phyloP scores from a whole-genome alignment of 2,113 vertebrate genomes.

The Podarcis raffonei region DNA sequence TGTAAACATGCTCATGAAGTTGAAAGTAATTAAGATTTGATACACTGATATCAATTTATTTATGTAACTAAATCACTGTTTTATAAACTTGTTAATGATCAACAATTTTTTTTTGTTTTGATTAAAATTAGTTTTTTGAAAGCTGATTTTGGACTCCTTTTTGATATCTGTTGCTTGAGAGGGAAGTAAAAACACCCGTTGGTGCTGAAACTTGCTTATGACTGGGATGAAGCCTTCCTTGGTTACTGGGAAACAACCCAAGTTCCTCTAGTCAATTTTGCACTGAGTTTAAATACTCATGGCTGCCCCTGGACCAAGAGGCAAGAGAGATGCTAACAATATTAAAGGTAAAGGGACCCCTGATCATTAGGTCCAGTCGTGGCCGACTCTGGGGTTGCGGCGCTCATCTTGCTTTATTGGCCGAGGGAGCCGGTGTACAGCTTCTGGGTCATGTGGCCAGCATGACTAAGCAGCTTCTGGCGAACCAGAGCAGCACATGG shows the following conservation, averaged over 20 bases:
- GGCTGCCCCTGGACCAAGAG: neutral
- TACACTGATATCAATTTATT: conserved; percentile 99
- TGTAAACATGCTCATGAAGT: conserved; percentile 98
- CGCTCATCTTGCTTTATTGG: too few relatives aligned
- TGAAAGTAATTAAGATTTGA: conserved; percentile 99
- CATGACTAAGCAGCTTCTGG: too few relatives aligned
- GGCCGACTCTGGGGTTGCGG: too few relatives aligned
- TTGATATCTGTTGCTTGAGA: conserved; percentile 62
- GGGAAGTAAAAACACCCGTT: neutral
- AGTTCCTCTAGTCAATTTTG: neutral
- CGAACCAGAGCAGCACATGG: too few relatives aligned
- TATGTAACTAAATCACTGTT: conserved; percentile 99
- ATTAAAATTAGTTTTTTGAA: conserved; percentile 99
- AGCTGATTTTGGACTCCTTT: conserved; percentile 82
- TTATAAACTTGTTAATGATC: conserved; percentile 99
- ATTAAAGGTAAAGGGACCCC: too few relatives aligned
- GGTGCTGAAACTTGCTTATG: neutral
- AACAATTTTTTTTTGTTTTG: conserved; percentile 93
- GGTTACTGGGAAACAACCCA: neutral
- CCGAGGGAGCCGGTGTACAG: too few relatives aligned
- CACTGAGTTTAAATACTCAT: neutral
- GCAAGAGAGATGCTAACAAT: neutral
- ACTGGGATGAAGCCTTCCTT: fast-evolving
- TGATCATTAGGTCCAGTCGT: too few relatives aligned
- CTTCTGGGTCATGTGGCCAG: too few relatives aligned